Percentiles rank a stretch among this genome's conserved stretches.
phyloP scores from a whole-genome alignment of 2,888 invertebrate genomes.

The Deilephila porcellus region DNA sequence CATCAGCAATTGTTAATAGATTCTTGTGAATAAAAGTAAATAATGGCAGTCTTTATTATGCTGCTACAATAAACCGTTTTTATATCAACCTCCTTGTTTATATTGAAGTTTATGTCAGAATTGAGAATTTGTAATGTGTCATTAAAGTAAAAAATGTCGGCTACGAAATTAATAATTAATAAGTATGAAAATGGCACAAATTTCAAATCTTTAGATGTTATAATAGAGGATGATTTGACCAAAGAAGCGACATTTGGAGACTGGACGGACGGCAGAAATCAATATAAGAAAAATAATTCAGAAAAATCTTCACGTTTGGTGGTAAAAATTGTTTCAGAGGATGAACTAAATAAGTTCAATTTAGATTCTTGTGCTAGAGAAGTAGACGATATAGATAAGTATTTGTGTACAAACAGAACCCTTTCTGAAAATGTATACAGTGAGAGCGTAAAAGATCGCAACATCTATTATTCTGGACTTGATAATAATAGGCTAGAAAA shows the following conservation, averaged over 20 bases:
- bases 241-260: conserved; percentile 60
- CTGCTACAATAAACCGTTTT: neutral
- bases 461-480: neutral
- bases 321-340: conserved; percentile 70
- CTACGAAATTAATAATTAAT: conserved; percentile 73
- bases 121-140: neutral
- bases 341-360: conserved; percentile 62
- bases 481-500: neutral
- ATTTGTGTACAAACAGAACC: conserved; percentile 5
- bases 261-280: conserved; percentile 67
- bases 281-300: conserved; percentile 57
- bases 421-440: conserved; percentile 3
- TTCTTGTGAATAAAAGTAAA: too few relatives aligned
- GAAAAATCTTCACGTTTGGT: conserved; percentile 68
- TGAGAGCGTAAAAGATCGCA: neutral
- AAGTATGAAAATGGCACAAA: conserved; percentile 71
- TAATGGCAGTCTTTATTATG: too few relatives aligned
- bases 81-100: neutral
- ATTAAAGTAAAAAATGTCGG: conserved; percentile 68
- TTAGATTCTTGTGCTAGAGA: conserved; percentile 67
- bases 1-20: too few relatives aligned
- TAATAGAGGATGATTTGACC: conserved; percentile 57
- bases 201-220: conserved; percentile 69
- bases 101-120: neutral
- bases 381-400: conserved; percentile 13